Evolutionary conservation across 1,140 invertebrate genomes (phyloP), one percentile per base, ranked within the genome.

Genomic region (Aphelenchoides besseyi): DNA sequence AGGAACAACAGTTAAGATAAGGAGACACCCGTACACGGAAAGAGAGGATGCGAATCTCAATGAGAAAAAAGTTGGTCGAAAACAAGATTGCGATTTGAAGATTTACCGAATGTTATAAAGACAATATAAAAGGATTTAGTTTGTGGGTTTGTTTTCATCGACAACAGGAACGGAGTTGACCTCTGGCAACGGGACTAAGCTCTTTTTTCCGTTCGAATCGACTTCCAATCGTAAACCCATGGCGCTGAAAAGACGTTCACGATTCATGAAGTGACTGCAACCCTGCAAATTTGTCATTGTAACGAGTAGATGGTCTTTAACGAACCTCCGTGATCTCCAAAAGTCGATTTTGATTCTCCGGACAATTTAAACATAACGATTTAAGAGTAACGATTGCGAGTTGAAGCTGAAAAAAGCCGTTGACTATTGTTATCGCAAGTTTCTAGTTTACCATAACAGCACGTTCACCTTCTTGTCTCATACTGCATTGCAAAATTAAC

Each of bases 271-370:
- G 2, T 66, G 63, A 37, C 32, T 36, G 63, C 63, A 66, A 12
- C 12, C 36, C 63, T 66, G 32, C 16, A 66, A 66, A 59, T n/a
- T n/a, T n/a, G 18, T 1, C 1, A 32, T 41, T 59, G 5, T 5
- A 59, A 59, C 18, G 5, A 59, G 55, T 59, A 23, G 18, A 33
- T 59, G 55, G 55, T 16, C 5, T 33, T 33, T 28, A 28, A 59
- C 55, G 5, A 18, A 66, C 63, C 32, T 66, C 63, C n/a, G 29
- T 29, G 3, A 66, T 35, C 12, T 66, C 63, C 32, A 66, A 35
- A 16, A 66, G 32, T 29, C 63, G 63, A 23, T 66, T 12, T 53
- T 66, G 63, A 37, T 66, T 66, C 48, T 66, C 63, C 32, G 30
- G 36, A 37, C 63, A 66, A 35, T 66, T 29, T 33, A 37, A 33